phyloP scores from a whole-genome alignment of 1,140 invertebrate species.

The Catajapyx aquilonaris region DNA sequence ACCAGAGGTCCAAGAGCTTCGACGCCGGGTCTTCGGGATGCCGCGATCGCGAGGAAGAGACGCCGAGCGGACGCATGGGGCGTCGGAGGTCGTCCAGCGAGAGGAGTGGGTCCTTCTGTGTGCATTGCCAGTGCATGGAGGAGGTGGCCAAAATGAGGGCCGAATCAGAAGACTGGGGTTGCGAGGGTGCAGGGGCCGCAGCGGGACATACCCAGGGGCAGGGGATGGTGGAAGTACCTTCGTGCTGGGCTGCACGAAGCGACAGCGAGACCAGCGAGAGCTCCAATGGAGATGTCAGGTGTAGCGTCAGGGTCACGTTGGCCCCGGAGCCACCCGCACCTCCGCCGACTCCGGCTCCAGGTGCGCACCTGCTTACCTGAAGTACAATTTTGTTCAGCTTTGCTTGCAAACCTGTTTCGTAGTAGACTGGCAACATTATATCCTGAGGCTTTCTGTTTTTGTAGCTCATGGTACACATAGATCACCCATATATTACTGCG shows the following conservation, averaged over 20 bases:
- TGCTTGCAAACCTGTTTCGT: too few relatives aligned
- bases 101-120: conserved; percentile 34
- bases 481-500: too few relatives aligned
- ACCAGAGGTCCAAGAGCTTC: conserved; percentile 47
- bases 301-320: conserved; percentile 43
- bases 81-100: conserved; percentile 35
- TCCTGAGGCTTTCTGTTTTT: too few relatives aligned
- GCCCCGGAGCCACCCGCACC: conserved; percentile 28
- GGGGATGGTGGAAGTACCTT: too few relatives aligned
- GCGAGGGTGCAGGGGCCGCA: background rate
- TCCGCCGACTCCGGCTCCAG: conserved; percentile 18
- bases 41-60: conserved; percentile 29
- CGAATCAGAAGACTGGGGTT: background rate
- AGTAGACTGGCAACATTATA: too few relatives aligned
- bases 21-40: conserved; percentile 36
- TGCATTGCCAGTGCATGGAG: conserved; percentile 25
- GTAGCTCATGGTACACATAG: too few relatives aligned
- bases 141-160: conserved; percentile 1
- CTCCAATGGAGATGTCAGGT: conserved; percentile 10
- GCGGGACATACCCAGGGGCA: background rate
- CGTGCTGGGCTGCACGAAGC: background rate
- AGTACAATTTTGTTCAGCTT: conserved; percentile 6
- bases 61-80: conserved; percentile 34
- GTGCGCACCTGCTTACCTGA: background rate
- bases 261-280: conserved; percentile 1